Base-by-base conservation (phyloP, 2,797 vertebrate genomes). In the Sebastes kiyomatsui region DNA sequence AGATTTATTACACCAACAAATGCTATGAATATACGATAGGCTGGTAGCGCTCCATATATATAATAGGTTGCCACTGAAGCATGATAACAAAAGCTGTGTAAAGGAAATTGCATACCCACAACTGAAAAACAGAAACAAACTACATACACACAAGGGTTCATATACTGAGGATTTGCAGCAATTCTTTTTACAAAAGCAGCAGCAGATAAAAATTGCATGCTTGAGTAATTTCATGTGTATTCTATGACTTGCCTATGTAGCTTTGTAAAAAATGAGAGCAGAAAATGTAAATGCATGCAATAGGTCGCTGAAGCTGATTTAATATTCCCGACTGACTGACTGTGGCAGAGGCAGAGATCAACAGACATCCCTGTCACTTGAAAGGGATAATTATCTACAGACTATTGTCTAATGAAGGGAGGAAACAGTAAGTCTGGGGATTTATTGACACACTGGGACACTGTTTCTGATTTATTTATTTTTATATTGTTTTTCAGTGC, bases 1-100 rank as follows among this genome's bases (percentile, higher is more conserved):
- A 30, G 32, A 92, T 92, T 70, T 85, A 83, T 84, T 81, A 76
- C 74, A 80, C 70, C 8, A 62, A 69, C 69, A 85, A 80, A 82
- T 77, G 67, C 79, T 81, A 68, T 88, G 67, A 89, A 88, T 90
- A 88, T 75, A 82, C 49, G 52, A 79, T 33, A 67, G 72, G 35
- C 62, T 60, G 30, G 56, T 23, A 75, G 58, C 2, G 3, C 83
- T 73, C 49, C 25, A 69, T 76, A 79, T 89, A 70, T 84, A 67
- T 72, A 68, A 83, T 82, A 46, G 69, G 59, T 68, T 90, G 61
- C 77, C 33, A 80, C 54, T 77, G 82, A 74, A 69, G 69, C 79
- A 59, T 79, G 72, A 86, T 86, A 85, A 86, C 74, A 30, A 79
- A 55, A 67, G 33, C 71, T 35, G 22, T 69, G 68, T 67, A 22